These are phyloP conservation scores for Dissostichus mawsoni DNA, from an alignment of 2,113 vertebrate species.

Conservation along the genomic window DNA sequence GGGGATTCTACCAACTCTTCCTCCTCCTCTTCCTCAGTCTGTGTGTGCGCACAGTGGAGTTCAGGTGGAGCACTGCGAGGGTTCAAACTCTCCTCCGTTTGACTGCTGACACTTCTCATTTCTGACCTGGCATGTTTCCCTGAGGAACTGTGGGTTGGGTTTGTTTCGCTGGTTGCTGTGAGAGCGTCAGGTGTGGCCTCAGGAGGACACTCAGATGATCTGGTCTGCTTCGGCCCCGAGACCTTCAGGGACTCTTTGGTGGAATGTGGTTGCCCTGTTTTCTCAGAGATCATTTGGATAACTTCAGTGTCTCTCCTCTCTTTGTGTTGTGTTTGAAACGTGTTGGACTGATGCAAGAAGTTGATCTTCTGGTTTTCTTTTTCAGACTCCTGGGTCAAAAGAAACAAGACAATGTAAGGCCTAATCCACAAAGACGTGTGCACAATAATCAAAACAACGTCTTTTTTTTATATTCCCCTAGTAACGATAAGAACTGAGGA, in stretches of 20 bases:
- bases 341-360: neutral
- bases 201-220: conserved; percentile 27
- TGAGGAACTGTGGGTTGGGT: neutral
- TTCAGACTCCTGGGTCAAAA: conserved; percentile 63
- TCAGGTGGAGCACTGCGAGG: neutral
- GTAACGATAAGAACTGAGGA: conserved; percentile 11
- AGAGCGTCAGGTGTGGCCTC: conserved; percentile 20
- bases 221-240: conserved; percentile 39
- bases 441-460: neutral
- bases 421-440: neutral
- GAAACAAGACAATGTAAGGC: conserved; percentile 12
- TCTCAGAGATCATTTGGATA: conserved; percentile 27
- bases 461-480: neutral
- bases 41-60: conserved; percentile 59
- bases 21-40: conserved; percentile 63
- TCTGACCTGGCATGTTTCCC: conserved; percentile 8
- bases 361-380: conserved; percentile 59
- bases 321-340: conserved; percentile 39
- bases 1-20: conserved; percentile 53
- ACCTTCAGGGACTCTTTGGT: conserved; percentile 37
- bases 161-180: conserved; percentile 17
- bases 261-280: conserved; percentile 28
- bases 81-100: conserved; percentile 69
- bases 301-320: conserved; percentile 27
- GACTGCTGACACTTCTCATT: conserved; percentile 69